Percentiles rank a stretch among this genome's conserved stretches.
These are phyloP conservation scores for Gila robusta DNA, from an alignment of 2,797 vertebrate genomes.

Conservation along the genomic window DNA sequence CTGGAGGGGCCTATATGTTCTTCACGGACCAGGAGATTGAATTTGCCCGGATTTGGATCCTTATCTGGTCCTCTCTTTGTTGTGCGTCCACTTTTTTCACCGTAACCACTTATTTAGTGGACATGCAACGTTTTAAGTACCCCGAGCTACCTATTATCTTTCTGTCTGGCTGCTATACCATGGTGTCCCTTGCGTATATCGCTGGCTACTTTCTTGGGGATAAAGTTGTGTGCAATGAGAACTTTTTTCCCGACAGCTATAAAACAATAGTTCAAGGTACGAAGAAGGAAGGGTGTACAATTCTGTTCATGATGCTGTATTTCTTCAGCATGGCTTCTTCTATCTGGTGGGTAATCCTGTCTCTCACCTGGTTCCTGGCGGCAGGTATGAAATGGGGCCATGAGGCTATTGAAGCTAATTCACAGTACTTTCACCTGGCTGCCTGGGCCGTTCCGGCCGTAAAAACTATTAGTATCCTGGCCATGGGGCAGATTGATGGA, in stretches of 20 bases:
- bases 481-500: conserved; percentile 95
- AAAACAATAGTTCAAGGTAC: conserved; percentile 96
- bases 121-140: conserved; percentile 97
- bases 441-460: conserved; percentile 95
- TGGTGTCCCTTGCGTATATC: conserved; percentile 95
- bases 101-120: conserved; percentile 94
- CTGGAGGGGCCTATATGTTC: conserved; percentile 90
- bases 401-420: conserved; percentile 96
- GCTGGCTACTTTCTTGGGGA: conserved; percentile 91
- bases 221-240: conserved; percentile 90
- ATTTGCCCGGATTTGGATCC: conserved; percentile 94
- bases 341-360: conserved; percentile 98
- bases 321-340: conserved; percentile 99
- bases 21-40: conserved; percentile 93
- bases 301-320: conserved; percentile 99
- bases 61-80: conserved; percentile 93
- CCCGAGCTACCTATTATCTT: conserved; percentile 97
- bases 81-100: conserved; percentile 96
- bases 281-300: conserved; percentile 97
- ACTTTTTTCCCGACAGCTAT: conserved; percentile 86
- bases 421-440: conserved; percentile 95
- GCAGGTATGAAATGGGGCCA: conserved; percentile 99
- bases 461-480: conserved; percentile 97
- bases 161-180: conserved; percentile 95
- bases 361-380: conserved; percentile 97